phyloP scores from a whole-genome alignment of 2,113 vertebrate species.

The Varanus komodoensis region DNA sequence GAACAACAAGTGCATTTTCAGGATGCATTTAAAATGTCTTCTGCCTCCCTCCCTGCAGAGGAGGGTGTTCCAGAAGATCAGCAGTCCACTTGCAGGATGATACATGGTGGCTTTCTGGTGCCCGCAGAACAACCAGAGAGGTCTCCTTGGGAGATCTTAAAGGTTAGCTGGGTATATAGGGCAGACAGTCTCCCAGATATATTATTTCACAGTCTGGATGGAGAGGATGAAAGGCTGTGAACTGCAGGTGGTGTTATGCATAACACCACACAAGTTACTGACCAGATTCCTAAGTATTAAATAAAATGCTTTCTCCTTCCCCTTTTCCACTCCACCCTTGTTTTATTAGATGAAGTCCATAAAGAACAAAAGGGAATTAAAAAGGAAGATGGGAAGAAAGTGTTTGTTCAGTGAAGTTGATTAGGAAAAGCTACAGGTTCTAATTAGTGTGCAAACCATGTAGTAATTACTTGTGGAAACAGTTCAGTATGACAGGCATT shows the following conservation, averaged over 20 bases:
- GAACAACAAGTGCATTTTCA: neutral
- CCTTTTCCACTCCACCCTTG: neutral
- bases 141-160: too few relatives aligned
- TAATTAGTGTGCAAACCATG: constrained; percentile 48
- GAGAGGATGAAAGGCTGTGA: constrained; percentile 38
- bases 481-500: constrained; percentile 41
- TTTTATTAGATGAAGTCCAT: constrained; percentile 38
- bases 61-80: too few relatives aligned
- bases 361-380: neutral
- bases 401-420: neutral
- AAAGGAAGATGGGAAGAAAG: constrained; percentile 43
- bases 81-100: too few relatives aligned
- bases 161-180: too few relatives aligned
- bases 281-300: constrained; percentile 39
- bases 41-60: too few relatives aligned
- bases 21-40: too few relatives aligned
- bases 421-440: constrained; percentile 60
- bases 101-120: too few relatives aligned
- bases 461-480: constrained; percentile 55
- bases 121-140: too few relatives aligned
- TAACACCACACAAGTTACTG: neutral
- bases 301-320: neutral
- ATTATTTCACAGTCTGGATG: neutral
- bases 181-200: too few relatives aligned
- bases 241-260: constrained; percentile 50